phyloP scores from a whole-genome alignment of 2,113 vertebrate genomes.

The Lethenteron camtschaticum region DNA sequence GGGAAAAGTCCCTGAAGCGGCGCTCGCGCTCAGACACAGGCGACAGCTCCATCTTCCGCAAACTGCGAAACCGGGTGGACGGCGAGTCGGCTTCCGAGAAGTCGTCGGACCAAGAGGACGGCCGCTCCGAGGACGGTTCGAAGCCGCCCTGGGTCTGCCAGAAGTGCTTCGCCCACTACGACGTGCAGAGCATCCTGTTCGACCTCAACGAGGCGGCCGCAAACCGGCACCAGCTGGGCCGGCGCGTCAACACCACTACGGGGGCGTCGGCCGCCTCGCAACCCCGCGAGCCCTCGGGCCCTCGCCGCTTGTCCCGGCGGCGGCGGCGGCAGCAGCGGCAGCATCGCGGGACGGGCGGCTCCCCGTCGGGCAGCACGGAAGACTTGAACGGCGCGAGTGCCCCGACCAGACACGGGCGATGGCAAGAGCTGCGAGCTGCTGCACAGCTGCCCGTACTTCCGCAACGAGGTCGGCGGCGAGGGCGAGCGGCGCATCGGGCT shows the following conservation, averaged over 20 bases:
- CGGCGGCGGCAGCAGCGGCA: constrained; percentile 36
- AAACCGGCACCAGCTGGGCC: constrained; percentile 52
- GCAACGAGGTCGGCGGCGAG: constrained; percentile 72
- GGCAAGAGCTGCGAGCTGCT: constrained; percentile 84
- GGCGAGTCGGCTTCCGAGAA: constrained; percentile 47
- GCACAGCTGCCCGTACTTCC: constrained; percentile 72
- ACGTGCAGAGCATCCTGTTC: constrained; percentile 73
- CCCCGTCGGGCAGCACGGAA: constrained; percentile 71
- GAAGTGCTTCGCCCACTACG: constrained; percentile 70
- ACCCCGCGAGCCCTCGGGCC: constrained; percentile 43
- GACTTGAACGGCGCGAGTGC: constrained; percentile 62
- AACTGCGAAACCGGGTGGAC: constrained; percentile 55
- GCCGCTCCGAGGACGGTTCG: constrained; percentile 39
- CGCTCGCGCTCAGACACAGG: constrained; percentile 79
- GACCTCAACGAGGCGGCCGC: constrained; percentile 58
- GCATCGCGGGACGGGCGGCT: constrained; percentile 48
- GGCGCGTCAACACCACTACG: constrained; percentile 64
- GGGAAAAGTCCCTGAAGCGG: constrained; percentile 74
- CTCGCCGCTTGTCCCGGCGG: constrained; percentile 19
- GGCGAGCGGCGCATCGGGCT: constrained; percentile 52
- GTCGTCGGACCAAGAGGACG: constrained; percentile 52
- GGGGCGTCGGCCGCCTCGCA: constrained; percentile 75
- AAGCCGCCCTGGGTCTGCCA: constrained; percentile 57
- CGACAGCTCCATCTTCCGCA: constrained; percentile 80
- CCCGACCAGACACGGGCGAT: constrained; percentile 53